Base-by-base conservation (phyloP, 2,797 vertebrate species). In the Parauchenoglanis punctatus region DNA sequence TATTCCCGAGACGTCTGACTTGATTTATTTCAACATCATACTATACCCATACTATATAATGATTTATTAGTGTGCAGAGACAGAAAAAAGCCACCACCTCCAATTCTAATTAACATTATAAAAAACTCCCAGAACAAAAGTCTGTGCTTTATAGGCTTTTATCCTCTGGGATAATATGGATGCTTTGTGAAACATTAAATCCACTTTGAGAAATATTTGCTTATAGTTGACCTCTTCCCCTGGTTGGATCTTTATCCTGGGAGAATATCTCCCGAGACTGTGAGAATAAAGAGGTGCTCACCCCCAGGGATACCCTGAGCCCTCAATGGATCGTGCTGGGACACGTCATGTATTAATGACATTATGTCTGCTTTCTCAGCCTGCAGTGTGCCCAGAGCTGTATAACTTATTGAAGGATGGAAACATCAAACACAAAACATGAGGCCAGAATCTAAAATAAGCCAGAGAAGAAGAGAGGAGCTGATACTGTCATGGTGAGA, bases 161-260 rank as follows among this genome's bases (percentile, higher is more conserved):
- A 91, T 93, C 92, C 93, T 94, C 93, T 93, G 94, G 94, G 93
- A 93, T 91, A 91, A 93, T 89, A 91, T 86, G 88, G 85, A 86
- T 88, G 91, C 94, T 95, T 93, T 94, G 94, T 94, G 94, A 90
- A 90, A 94, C 92, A 91, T 93, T 91, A 94, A 94, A 94, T 95
- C 93, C 93, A 93, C 93, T 90, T 92, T 91, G 81, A 91, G 91
- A 83, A 17, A 90, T 90, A 92, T 93, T 93, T 94, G 94, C 95
- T 95, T 91, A 95, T 93, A 94, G 94, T 93, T 95, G 94, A 95
- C 93, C 94, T 95, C 94, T 94, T 94, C 94, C 94, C 94, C 94
- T 95, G 93, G 92, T 92, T 90, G 91, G 92, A 93, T 88, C 90
- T 93, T 93, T 93, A 91, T 91, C 88, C 92, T 91, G 92, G 94